Conservation (phyloP, 2,797 vertebrate species). For the Gallinago stenura region DNA sequence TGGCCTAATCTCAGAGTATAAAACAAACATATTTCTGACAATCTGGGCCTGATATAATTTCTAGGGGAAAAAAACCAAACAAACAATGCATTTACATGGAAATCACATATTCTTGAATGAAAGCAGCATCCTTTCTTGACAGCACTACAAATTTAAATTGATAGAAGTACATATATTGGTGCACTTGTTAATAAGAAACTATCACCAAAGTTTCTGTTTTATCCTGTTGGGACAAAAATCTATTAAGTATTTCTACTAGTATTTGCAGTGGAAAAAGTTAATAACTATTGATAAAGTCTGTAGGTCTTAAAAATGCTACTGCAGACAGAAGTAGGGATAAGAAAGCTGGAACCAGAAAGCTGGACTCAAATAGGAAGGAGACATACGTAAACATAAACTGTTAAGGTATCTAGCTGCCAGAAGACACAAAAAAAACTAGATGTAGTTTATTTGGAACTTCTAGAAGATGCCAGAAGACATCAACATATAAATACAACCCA, state of each 20-base stretch:
- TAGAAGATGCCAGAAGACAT: not conserved
- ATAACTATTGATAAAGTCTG: not conserved
- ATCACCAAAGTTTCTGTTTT: not conserved
- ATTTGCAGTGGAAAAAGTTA: not conserved
- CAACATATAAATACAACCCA: not conserved
- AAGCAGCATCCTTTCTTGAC: not conserved
- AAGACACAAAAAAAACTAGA: not conserved
- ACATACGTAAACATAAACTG: not conserved
- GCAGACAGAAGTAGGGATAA: not conserved
- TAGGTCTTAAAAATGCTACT: not conserved
- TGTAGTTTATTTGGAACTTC: not conserved
- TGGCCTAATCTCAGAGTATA: not conserved
- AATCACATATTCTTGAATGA: not conserved
- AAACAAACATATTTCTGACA: not conserved
- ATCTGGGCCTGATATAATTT: not conserved
- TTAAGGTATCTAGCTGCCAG: not conserved
- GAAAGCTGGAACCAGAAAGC: not conserved
- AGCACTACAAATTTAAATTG: not conserved
- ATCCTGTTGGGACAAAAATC: not conserved
- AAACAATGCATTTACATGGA: not conserved
- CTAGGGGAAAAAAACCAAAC: not conserved
- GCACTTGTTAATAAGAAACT: not conserved
- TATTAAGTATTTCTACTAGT: not conserved
- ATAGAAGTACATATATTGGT: not conserved
- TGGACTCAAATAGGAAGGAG: not conserved